Evolutionary conservation across 1,140 invertebrate genomes (phyloP).

Genomic region (Pectinophora gossypiella): DNA sequence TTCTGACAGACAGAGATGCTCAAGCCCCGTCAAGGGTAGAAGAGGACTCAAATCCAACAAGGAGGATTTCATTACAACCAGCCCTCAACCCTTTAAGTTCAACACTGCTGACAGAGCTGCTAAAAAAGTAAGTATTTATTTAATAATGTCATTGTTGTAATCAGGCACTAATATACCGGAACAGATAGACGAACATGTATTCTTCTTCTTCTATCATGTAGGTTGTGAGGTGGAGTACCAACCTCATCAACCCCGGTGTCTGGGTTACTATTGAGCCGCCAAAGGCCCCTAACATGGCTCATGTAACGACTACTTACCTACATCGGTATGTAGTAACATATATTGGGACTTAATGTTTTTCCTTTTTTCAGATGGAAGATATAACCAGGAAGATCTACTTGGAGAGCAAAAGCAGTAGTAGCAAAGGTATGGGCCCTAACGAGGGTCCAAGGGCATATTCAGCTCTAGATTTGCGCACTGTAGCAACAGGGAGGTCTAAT

Average conservation of each 20-base stretch:
- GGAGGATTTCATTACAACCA: slow-evolving; percentile 74
- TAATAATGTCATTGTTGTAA: not conserved
- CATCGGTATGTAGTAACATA: no score
- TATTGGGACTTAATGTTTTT: no score
- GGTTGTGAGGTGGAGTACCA: no score
- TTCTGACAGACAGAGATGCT: slow-evolving; percentile 35
- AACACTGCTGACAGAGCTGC: slow-evolving; percentile 65
- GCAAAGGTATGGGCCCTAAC: slow-evolving; percentile 22
- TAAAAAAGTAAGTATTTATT: slow-evolving; percentile 42
- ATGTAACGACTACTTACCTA: no score
- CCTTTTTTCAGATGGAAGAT: slow-evolving; percentile 53
- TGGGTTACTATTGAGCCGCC: no score
- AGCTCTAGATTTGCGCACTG: slow-evolving; percentile 50
- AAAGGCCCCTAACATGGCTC: no score
- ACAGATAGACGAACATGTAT: not conserved
- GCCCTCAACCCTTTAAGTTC: slow-evolving; percentile 71
- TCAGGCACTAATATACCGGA: not conserved
- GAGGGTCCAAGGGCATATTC: slow-evolving; percentile 39
- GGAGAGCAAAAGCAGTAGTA: slow-evolving; percentile 47
- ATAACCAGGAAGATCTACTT: slow-evolving; percentile 59
- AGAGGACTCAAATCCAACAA: slow-evolving; percentile 35
- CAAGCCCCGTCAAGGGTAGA: slow-evolving; percentile 41
- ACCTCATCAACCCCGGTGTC: no score
- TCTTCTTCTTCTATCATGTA: no score
- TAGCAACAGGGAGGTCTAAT: slow-evolving; percentile 78